phyloP scores from a whole-genome alignment of 1,140 invertebrate species.

The Portunus trituberculatus region DNA sequence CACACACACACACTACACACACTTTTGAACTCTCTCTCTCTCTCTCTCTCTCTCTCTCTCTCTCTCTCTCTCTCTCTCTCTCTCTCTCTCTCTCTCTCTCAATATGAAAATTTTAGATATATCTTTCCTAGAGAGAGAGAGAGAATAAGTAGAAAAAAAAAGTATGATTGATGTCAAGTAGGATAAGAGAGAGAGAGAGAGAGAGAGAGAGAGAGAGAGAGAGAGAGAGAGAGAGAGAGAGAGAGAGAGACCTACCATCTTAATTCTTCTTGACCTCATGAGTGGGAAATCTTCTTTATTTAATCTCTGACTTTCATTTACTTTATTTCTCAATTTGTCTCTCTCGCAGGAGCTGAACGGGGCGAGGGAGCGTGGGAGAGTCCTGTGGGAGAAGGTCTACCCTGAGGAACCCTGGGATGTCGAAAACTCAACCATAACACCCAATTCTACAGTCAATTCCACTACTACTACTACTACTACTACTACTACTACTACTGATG shows the following conservation, averaged over 20 bases:
- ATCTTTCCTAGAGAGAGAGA: no score
- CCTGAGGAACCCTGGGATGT: slow-evolving; percentile 66
- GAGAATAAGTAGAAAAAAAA: no score
- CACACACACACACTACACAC: not conserved
- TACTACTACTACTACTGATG: slow-evolving; percentile 4
- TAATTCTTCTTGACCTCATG: no score
- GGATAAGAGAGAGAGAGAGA: no score
- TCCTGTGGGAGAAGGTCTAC: slow-evolving; percentile 56
- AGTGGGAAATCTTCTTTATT: no score
- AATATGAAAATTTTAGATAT: no score
- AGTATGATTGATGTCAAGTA: no score
- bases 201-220: no score
- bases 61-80: not conserved
- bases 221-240: no score
- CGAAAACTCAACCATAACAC: not conserved
- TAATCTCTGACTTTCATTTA: no score
- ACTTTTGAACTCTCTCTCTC: not conserved
- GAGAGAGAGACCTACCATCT: no score
- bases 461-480: not conserved
- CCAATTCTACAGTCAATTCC: not conserved
- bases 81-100: slow-evolving; percentile 33
- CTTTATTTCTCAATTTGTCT: no score
- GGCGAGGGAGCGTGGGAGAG: slow-evolving; percentile 35
- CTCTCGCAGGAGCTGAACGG: slow-evolving; percentile 1
- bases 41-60: slow-evolving; percentile 20